Percentiles rank a stretch among this genome's conserved stretches.
Conservation (phyloP, 2,797 vertebrate species). For the Falco biarmicus region DNA sequence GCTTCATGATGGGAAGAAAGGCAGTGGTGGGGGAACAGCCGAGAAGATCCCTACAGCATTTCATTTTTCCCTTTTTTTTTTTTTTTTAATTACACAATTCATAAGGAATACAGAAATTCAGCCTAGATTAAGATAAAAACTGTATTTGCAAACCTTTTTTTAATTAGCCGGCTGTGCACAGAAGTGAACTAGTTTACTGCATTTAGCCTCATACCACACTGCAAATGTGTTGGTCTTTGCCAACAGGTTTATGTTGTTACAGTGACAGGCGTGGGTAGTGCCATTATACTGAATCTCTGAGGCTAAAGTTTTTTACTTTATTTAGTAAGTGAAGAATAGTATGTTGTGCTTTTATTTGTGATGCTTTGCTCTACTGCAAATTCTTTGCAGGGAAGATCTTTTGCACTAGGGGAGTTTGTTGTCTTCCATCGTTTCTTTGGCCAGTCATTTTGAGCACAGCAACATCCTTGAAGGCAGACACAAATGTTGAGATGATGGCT, state of each 20-base stretch:
- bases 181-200: background rate
- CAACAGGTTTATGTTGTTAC: background rate
- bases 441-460: background rate
- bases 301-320: background rate
- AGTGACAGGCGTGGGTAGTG: background rate
- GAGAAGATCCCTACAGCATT: background rate
- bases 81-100: background rate
- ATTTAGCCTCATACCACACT: background rate
- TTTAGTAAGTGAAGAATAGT: background rate
- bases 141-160: background rate
- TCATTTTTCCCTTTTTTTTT: background rate
- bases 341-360: background rate
- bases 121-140: background rate
- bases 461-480: background rate
- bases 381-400: background rate
- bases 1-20: background rate
- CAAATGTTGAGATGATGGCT: background rate
- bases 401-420: background rate
- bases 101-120: background rate
- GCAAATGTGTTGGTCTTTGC: background rate
- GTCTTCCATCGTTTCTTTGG: background rate
- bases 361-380: background rate
- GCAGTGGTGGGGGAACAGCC: fast-evolving
- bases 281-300: background rate
- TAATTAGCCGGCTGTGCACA: background rate